Conservation (phyloP, 2,113 vertebrate species). For the Barbus barbus region DNA sequence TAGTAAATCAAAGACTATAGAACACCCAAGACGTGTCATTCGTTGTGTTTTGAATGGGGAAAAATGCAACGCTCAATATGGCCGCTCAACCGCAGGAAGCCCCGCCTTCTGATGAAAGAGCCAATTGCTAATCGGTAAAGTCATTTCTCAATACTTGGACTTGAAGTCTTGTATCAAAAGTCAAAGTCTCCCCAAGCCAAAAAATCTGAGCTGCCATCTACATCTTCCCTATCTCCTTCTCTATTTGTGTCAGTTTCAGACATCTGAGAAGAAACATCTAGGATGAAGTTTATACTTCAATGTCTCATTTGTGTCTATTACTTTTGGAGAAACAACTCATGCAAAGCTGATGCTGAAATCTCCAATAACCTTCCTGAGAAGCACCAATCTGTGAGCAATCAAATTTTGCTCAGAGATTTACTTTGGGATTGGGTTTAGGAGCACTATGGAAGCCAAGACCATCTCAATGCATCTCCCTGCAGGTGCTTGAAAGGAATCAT, state of each 20-base stretch:
- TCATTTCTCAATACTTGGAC: no score
- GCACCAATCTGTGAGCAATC: not conserved
- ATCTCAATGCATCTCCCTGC: slow-evolving; percentile 18
- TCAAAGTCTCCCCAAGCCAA: not conserved
- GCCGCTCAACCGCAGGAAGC: no score
- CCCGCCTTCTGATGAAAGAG: no score
- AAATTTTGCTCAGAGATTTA: not conserved
- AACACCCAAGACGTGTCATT: no score
- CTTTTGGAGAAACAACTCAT: not conserved
- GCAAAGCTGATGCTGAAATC: not conserved
- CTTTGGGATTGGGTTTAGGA: not conserved
- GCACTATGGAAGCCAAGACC: slow-evolving; percentile 13
- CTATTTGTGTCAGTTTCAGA: not conserved
- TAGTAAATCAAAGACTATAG: no score
- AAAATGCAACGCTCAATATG: no score
- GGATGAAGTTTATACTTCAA: not conserved
- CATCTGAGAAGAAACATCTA: not conserved
- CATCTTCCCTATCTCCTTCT: not conserved
- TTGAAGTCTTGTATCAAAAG: no score
- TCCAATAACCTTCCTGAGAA: not conserved
- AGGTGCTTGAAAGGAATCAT: slow-evolving; percentile 36
- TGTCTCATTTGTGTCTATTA: not conserved
- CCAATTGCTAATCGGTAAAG: no score
- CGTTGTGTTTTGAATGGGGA: no score
- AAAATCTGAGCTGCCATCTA: not conserved